These are phyloP conservation scores for Sigmodon hispidus DNA, from an alignment of 2,113 vertebrate genomes.

Conservation along the genomic window DNA sequence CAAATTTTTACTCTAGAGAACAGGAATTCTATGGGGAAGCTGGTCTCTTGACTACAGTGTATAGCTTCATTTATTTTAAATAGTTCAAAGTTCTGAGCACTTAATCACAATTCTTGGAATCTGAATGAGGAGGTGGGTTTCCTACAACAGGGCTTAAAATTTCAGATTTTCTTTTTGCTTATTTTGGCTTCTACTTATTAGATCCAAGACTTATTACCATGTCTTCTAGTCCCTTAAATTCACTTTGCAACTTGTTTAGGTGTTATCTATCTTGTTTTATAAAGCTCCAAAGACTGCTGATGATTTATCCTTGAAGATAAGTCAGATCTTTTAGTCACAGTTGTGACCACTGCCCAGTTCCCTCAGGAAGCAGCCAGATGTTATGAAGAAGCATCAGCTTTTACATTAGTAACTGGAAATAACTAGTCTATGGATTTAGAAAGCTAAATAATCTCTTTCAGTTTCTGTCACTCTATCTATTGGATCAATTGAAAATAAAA, in stretches of 20 bases:
- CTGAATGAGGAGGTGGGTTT: neutral
- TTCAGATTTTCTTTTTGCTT: neutral
- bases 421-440: neutral
- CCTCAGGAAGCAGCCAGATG: neutral
- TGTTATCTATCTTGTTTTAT: neutral
- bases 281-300: neutral
- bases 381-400: neutral
- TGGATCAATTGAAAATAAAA: no score
- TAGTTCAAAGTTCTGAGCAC: neutral
- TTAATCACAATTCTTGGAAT: neutral
- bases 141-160: neutral
- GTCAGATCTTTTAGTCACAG: neutral
- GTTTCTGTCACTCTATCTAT: neutral
- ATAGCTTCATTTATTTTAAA: conserved; percentile 48
- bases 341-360: neutral
- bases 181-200: neutral
- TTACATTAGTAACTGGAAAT: neutral
- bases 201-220: neutral
- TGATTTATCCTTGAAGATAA: neutral
- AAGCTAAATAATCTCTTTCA: neutral
- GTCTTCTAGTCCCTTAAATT: neutral
- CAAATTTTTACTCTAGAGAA: conserved; percentile 9
- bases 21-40: conserved; percentile 21
- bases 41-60: neutral
- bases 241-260: neutral